Evolutionary conservation across 2,113 vertebrate species (phyloP).

Genomic region (Potamarius usumacintae): DNA sequence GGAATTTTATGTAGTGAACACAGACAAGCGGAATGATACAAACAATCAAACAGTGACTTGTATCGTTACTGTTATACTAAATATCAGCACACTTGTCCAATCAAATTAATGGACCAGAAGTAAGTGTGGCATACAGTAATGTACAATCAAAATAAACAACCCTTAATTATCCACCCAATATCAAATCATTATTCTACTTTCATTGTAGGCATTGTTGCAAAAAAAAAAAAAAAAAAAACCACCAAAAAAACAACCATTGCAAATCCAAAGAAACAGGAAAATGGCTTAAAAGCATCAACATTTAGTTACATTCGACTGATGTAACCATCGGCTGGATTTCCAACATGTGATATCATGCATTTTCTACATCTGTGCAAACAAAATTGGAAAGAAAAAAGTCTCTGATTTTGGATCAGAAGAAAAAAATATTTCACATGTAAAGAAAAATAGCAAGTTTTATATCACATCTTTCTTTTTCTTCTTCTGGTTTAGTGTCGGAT

Average conservation of each 20-base stretch:
- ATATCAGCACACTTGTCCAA: background rate
- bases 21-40: background rate
- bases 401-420: background rate
- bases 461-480: background rate
- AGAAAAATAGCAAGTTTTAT: background rate
- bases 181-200: background rate
- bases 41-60: background rate
- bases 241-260: background rate
- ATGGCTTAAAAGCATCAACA: background rate
- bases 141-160: background rate
- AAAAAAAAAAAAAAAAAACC: too few relatives aligned
- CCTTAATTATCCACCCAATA: background rate
- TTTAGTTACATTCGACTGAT: background rate
- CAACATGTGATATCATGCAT: background rate
- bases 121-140: background rate
- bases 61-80: background rate
- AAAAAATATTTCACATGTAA: background rate
- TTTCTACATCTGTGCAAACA: constrained; percentile 19
- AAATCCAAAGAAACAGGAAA: background rate
- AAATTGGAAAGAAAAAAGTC: background rate
- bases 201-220: background rate
- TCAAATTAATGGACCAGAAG: background rate
- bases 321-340: background rate
- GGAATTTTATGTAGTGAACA: background rate
- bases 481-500: background rate